A percentile compares a stretch with the other conserved stretches of the same genome.
Evolutionary conservation across 1,140 invertebrate genomes (phyloP).

Genomic region (Triops cancriformis): DNA sequence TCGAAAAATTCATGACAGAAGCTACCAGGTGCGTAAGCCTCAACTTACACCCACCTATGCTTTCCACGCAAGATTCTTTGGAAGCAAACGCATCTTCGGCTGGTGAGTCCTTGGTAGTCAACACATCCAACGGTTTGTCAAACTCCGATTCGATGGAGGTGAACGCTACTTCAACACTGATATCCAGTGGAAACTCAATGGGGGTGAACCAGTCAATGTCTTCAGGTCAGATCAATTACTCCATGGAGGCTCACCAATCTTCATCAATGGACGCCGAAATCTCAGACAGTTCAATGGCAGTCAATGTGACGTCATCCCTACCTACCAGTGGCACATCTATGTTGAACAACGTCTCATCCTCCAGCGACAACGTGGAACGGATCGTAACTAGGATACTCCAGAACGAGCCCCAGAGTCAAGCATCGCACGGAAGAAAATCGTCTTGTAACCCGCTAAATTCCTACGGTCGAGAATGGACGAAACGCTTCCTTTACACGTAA

Average conservation of each 20-base stretch:
- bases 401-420: not conserved
- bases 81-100: constrained; percentile 24
- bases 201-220: constrained; percentile 20
- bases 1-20: not conserved
- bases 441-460: not conserved
- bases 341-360: constrained; percentile 13
- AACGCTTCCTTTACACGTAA: constrained; percentile 25
- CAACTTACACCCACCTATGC: not conserved
- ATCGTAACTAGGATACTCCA: not conserved
- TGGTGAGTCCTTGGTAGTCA: not conserved
- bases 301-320: constrained; percentile 24
- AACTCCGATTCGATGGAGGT: constrained; percentile 22
- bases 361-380: not conserved
- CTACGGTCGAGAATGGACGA: constrained; percentile 22
- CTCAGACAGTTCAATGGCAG: not conserved
- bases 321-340: constrained; percentile 20
- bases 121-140: not conserved
- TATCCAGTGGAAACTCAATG: constrained; percentile 18
- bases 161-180: constrained; percentile 22
- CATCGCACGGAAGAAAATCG: not conserved
- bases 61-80: constrained; percentile 11
- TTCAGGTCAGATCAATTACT: not conserved
- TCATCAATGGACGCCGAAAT: not conserved
- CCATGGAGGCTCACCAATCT: constrained; percentile 4
- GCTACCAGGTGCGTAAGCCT: not conserved